A percentile compares a stretch with the other conserved stretches of the same genome.
Evolutionary conservation across 2,113 vertebrate species (phyloP).

Genomic region (Triplophysa tibetana): DNA sequence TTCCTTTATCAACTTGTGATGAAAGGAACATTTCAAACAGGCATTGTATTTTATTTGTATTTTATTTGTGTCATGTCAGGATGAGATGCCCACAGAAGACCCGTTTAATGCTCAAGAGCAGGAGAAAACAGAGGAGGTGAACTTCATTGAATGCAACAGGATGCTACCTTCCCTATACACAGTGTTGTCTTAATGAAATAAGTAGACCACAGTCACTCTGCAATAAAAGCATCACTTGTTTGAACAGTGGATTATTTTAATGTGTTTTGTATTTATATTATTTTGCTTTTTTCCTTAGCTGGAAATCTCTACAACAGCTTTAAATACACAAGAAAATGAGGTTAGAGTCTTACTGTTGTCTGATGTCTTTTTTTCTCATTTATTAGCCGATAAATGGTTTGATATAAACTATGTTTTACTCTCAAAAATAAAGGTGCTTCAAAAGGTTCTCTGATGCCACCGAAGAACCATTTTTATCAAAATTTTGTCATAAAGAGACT

Average conservation of each 20-base stretch:
- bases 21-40: not conserved
- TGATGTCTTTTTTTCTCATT: not conserved
- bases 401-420: not conserved
- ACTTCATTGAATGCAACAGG: not conserved
- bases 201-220: not conserved
- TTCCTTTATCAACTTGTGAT: not conserved
- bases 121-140: constrained; percentile 52
- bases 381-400: not conserved
- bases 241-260: not conserved
- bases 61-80: constrained; percentile 51
- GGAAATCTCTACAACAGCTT: not conserved
- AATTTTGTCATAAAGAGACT: too few species aligned
- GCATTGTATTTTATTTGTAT: not conserved
- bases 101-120: constrained; percentile 30
- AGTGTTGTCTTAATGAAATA: constrained; percentile 9
- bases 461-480: too few species aligned
- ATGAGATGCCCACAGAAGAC: constrained; percentile 54
- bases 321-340: constrained; percentile 30
- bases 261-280: not conserved
- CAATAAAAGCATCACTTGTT: not conserved
- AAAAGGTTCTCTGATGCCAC: too few species aligned
- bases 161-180: not conserved
- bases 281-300: constrained; percentile 11
- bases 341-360: not conserved
- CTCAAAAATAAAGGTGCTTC: too few species aligned